Evolutionary conservation across 2,888 invertebrate genomes (phyloP), one percentile per base, ranked within the genome.

Genomic region (Harpagoxenus sublaevis): DNA sequence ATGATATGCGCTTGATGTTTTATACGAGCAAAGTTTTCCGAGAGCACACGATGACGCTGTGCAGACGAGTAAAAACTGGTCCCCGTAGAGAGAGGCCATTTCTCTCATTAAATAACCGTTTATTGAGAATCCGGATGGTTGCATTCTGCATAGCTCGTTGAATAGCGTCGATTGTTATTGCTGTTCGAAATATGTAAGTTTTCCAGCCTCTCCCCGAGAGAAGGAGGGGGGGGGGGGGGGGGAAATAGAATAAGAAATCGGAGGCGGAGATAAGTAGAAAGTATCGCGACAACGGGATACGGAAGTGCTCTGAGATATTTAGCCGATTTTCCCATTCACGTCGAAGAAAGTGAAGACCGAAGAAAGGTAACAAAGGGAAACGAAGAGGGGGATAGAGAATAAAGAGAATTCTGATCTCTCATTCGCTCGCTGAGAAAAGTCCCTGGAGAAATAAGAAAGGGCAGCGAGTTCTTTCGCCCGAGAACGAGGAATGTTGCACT

Each of bases 361-460:
- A 31, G 75, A 45, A 63, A 65, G 75, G 53, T 84, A 84, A 85
- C 55, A 70, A 68, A 73, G 42, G 62, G 23, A 74, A 74, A 73
- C 53, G 63, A 45, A 63, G 63, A 45, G 9, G 48, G 18, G 63
- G 23, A 6, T 42, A 78, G 78, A n/a, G 63, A 70, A 79, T 82
- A 65, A 65, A 84, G 71, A 65, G 77, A 66, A 62, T 57, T 66
- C n/a, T 57, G 79, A 89, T 90, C 88, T 87, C 79, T 81, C 79
- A 51, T 90, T 91, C 85, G 71, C 79, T 83, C 84, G 82, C 84
- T 53, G 78, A 62, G 66, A 82, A 90, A 85, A 86, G 85, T 91
- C 92, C 87, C 92, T 77, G 75, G 93, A 93, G 93, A 92, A 93
- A 93, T 93, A 93, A 92, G 89, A 87, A 89, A 89, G 84, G 83